phyloP scores from a whole-genome alignment of 2,113 vertebrate species.

The Aspiorhynchus laticeps region DNA sequence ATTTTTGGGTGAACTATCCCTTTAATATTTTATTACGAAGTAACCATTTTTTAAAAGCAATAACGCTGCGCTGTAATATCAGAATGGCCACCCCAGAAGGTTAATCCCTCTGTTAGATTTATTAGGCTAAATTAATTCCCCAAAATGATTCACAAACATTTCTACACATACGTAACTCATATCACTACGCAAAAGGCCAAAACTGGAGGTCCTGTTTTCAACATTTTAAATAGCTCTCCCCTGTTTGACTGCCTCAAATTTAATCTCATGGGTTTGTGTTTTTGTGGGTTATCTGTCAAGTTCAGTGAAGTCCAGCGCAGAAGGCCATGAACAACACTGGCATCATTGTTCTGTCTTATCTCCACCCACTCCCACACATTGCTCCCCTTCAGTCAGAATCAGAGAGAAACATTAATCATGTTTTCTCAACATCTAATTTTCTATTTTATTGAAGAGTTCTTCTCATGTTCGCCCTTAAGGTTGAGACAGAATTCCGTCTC shows the following conservation, averaged over 20 bases:
- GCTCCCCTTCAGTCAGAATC: conserved; percentile 12
- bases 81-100: not conserved
- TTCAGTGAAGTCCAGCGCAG: conserved; percentile 57
- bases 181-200: not conserved
- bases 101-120: not conserved
- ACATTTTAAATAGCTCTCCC: not conserved
- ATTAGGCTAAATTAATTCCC: not conserved
- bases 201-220: not conserved
- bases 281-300: conserved; percentile 61
- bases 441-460: not conserved
- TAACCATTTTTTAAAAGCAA: not conserved
- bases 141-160: not conserved
- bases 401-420: not conserved
- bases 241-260: not conserved
- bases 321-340: conserved; percentile 61
- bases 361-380: conserved; percentile 5
- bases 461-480: not conserved
- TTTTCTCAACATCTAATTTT: not conserved
- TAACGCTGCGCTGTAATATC: not conserved
- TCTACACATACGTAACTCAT: not conserved
- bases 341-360: conserved; percentile 69
- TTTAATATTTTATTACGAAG: not conserved
- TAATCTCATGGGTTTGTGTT: conserved; percentile 51
- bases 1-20: not conserved
- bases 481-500: not conserved